Percentiles rank a stretch among this genome's conserved stretches.
Conservation (phyloP, 2,113 vertebrate species). For the Megaceryle maxima region DNA sequence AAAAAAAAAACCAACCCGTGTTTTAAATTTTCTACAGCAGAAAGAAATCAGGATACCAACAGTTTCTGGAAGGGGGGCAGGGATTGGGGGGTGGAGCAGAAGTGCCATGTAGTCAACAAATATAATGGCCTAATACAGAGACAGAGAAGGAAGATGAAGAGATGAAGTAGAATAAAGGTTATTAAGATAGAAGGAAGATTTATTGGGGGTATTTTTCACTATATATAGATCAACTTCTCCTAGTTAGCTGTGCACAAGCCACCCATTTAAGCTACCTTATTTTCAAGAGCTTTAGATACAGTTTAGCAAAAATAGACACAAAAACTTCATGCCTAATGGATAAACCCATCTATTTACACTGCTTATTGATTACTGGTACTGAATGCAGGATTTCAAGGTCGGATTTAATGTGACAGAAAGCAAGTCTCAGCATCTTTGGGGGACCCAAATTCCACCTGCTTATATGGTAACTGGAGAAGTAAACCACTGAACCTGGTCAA, state of each 20-base stretch:
- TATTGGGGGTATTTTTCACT: background rate
- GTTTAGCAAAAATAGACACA: background rate
- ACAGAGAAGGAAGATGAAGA: background rate
- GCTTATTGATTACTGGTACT: background rate
- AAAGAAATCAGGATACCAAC: background rate
- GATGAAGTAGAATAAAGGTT: background rate
- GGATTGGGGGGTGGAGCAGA: background rate
- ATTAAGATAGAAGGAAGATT: background rate
- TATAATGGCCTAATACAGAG: background rate
- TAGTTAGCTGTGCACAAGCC: background rate
- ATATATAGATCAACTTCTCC: background rate
- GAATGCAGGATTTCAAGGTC: background rate
- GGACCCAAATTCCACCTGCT: background rate
- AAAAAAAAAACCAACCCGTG: fast-evolving
- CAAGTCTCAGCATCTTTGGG: background rate
- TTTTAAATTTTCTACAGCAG: background rate
- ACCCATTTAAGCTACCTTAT: background rate
- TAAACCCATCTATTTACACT: background rate
- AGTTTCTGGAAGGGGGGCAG: background rate
- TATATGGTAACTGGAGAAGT: background rate
- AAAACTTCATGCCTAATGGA: background rate
- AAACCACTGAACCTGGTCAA: background rate
- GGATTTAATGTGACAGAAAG: background rate
- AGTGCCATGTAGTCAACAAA: background rate
- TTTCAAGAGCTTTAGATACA: background rate